These are phyloP conservation scores for Garrulus glandarius DNA, from an alignment of 2,797 vertebrate species.

Conservation along the genomic window DNA sequence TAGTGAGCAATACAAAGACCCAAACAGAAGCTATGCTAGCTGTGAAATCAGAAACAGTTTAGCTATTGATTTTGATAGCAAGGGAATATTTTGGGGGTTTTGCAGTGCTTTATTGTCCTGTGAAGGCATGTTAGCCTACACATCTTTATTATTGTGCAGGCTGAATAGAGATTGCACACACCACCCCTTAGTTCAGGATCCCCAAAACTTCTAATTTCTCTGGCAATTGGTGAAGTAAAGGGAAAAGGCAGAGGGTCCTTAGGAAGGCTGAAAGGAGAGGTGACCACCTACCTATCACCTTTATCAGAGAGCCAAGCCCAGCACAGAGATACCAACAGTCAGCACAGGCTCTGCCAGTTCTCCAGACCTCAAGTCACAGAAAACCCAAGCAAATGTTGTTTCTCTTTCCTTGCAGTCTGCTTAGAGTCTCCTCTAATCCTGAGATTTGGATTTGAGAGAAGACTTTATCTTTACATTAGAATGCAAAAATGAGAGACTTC, in stretches of 20 bases:
- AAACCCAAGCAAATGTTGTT: neutral
- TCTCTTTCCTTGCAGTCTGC: neutral
- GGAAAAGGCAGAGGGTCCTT: neutral
- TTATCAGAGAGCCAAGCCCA: neutral
- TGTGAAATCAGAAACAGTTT: neutral
- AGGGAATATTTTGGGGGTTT: neutral
- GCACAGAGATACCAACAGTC: neutral
- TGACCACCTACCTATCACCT: neutral
- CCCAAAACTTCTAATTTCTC: neutral
- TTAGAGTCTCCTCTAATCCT: neutral
- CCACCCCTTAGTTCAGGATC: neutral
- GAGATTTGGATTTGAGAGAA: neutral
- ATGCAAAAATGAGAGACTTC: neutral
- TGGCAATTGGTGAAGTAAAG: fast-evolving
- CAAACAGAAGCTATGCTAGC: neutral
- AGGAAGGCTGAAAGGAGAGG: neutral
- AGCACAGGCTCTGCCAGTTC: neutral
- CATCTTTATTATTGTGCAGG: neutral
- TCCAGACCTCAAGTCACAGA: neutral
- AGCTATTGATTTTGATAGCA: neutral
- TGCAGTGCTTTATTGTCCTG: neutral
- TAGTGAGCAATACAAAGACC: neutral
- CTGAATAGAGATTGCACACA: neutral
- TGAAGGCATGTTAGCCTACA: neutral
- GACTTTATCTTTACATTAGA: neutral